Conservation (phyloP, 2,888 invertebrate species). For the Eupithecia insigniata region DNA sequence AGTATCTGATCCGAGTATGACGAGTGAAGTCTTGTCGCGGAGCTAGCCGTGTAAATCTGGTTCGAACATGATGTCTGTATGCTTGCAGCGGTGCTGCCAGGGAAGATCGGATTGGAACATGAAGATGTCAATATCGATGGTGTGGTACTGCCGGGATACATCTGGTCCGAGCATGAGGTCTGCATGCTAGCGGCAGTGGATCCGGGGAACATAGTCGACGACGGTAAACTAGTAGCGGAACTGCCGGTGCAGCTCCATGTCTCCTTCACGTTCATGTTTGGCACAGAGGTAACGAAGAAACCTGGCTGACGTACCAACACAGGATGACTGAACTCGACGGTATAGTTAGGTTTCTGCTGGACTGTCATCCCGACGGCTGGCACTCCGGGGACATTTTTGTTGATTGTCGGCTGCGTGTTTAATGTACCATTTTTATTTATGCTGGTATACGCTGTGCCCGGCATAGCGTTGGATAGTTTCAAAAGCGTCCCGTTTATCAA, state of each 20-base stretch:
- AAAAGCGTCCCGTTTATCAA: slow-evolving; percentile 81
- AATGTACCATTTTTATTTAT: slow-evolving; percentile 70
- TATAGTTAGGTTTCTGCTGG: slow-evolving; percentile 80
- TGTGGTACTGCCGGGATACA: slow-evolving; percentile 35
- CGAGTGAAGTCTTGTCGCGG: slow-evolving; percentile 37
- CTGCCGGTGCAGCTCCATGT: slow-evolving; percentile 66
- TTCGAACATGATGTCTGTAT: slow-evolving; percentile 30
- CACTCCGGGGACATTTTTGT: slow-evolving; percentile 76
- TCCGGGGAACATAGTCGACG: slow-evolving; percentile 51
- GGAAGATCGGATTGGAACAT: slow-evolving; percentile 64
- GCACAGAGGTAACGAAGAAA: slow-evolving; percentile 82
- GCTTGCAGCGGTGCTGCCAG: slow-evolving; percentile 22
- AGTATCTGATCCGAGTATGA: slow-evolving; percentile 68
- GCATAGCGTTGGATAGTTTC: slow-evolving; percentile 74
- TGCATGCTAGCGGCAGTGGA: slow-evolving; percentile 22
- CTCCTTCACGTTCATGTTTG: slow-evolving; percentile 80
- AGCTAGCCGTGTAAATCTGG: slow-evolving; percentile 35
- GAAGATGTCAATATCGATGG: slow-evolving; percentile 29
- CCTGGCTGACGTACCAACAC: slow-evolving; percentile 79
- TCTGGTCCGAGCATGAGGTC: slow-evolving; percentile 28
- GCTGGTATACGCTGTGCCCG: slow-evolving; percentile 62
- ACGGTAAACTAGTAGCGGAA: slow-evolving; percentile 39
- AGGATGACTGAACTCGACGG: slow-evolving; percentile 81
- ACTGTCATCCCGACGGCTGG: slow-evolving; percentile 78
- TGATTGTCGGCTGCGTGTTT: slow-evolving; percentile 74